phyloP scores from a whole-genome alignment of 1,140 invertebrate species.

The Alviniconcha marisindica region DNA sequence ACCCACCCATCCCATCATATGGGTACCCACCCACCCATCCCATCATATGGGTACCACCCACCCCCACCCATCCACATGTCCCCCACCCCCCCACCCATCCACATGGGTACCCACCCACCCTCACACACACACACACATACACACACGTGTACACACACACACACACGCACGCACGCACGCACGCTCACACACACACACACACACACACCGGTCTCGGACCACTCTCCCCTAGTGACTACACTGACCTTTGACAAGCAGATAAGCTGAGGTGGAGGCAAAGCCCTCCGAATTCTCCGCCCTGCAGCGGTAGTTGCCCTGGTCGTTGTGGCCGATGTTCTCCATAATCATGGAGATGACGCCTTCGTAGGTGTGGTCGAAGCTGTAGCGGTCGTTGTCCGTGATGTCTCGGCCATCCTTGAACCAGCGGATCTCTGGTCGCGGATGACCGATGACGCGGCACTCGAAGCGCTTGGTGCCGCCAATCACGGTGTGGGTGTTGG shows the following conservation, averaged over 20 bases:
- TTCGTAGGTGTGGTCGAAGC: conserved; percentile 61
- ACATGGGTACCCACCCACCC: too few species aligned
- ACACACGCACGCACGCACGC: too few species aligned
- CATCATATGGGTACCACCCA: too few species aligned
- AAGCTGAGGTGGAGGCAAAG: conserved; percentile 64
- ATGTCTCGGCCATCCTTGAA: conserved; percentile 72
- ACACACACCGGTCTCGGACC: too few species aligned
- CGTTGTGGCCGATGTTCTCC: conserved; percentile 60
- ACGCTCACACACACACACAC: too few species aligned
- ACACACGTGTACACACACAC: too few species aligned
- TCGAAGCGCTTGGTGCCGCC: conserved; percentile 71
- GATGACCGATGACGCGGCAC: conserved; percentile 71
- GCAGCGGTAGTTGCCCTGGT: conserved; percentile 66
- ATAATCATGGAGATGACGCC: conserved; percentile 70
- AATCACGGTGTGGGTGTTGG: conserved; percentile 65
- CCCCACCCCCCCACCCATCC: too few species aligned
- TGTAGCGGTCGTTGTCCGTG: conserved; percentile 62
- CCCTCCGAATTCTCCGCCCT: conserved; percentile 72
- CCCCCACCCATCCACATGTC: too few species aligned
- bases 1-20: too few species aligned
- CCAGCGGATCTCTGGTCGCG: conserved; percentile 68
- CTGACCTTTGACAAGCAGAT: conserved; percentile 8
- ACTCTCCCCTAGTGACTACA: too few species aligned
- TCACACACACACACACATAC: too few species aligned
- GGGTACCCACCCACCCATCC: too few species aligned